Evolutionary conservation across 2,888 invertebrate genomes (phyloP).

Genomic region (Palloptera scutellata): DNA sequence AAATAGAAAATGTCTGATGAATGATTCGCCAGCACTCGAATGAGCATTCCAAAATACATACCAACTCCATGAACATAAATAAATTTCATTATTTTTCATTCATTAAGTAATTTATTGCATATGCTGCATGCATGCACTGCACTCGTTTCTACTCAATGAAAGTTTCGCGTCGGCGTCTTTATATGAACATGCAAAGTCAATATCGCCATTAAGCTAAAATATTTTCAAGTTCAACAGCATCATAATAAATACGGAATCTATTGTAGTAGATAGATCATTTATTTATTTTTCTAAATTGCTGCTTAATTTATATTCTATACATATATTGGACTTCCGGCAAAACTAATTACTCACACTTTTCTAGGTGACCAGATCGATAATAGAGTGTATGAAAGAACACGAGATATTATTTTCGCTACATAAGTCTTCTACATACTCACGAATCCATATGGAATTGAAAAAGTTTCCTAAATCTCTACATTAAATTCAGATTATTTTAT

Average conservation of each 20-base stretch:
- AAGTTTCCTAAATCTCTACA: no score
- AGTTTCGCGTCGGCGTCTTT: no score
- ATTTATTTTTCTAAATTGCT: neutral
- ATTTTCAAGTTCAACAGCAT: slow-evolving; percentile 29
- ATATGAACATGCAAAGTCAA: slow-evolving; percentile 15
- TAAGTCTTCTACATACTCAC: no score
- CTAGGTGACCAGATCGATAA: no score
- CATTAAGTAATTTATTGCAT: neutral
- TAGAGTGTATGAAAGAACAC: no score
- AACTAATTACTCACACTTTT: no score
- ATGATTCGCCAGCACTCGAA: neutral
- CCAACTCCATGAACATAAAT: neutral
- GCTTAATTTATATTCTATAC: no score
- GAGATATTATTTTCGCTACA: no score
- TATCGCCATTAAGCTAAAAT: slow-evolving; percentile 20
- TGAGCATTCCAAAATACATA: neutral
- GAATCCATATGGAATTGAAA: no score
- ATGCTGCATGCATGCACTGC: neutral
- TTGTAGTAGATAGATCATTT: neutral
- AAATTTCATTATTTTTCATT: neutral
- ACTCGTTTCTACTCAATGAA: neutral
- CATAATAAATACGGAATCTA: slow-evolving; percentile 4
- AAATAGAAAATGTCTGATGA: no score
- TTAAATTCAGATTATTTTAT: no score
- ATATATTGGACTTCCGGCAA: no score